A percentile compares a stretch with the other conserved stretches of the same genome.
phyloP scores from a whole-genome alignment of 2,888 invertebrate species.

The Atethmia centrago region DNA sequence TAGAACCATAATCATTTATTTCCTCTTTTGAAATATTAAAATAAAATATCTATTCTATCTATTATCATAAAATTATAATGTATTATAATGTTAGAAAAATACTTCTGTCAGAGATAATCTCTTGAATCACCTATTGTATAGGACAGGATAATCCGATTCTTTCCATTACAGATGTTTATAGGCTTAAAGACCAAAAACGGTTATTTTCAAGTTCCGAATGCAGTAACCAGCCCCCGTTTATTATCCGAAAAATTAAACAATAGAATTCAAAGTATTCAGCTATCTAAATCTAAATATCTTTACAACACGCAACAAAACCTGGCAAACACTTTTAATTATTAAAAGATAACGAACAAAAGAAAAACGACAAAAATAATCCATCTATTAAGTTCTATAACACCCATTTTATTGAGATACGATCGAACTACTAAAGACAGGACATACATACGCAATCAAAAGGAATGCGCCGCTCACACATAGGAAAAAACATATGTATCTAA shows the following conservation, averaged over 20 bases:
- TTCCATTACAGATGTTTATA: constrained; percentile 11
- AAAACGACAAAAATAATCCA: constrained; percentile 77
- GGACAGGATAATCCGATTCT: constrained; percentile 24
- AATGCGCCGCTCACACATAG: constrained; percentile 82
- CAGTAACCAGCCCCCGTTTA: background rate
- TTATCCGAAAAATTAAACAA: constrained; percentile 37
- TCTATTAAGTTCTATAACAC: constrained; percentile 87
- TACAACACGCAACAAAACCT: constrained; percentile 54
- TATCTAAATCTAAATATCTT: constrained; percentile 45
- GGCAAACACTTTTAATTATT: constrained; percentile 80
- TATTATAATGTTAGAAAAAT: constrained; percentile 26
- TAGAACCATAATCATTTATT: constrained; percentile 75
- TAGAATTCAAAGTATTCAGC: constrained; percentile 32
- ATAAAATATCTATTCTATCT: too few species aligned
- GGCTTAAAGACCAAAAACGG: constrained; percentile 21
- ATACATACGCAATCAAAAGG: constrained; percentile 81
- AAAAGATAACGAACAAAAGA: constrained; percentile 69
- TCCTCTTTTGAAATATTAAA: constrained; percentile 72
- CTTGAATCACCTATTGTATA: constrained; percentile 22
- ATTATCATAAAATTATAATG: too few species aligned
- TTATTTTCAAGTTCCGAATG: background rate
- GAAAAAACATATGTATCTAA: constrained; percentile 85
- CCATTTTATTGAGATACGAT: constrained; percentile 86
- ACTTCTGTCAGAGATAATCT: constrained; percentile 23
- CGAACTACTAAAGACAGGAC: constrained; percentile 69